These are phyloP conservation scores for Nomada hirtipes DNA, from an alignment of 2,888 invertebrate species.

Conservation along the genomic window DNA sequence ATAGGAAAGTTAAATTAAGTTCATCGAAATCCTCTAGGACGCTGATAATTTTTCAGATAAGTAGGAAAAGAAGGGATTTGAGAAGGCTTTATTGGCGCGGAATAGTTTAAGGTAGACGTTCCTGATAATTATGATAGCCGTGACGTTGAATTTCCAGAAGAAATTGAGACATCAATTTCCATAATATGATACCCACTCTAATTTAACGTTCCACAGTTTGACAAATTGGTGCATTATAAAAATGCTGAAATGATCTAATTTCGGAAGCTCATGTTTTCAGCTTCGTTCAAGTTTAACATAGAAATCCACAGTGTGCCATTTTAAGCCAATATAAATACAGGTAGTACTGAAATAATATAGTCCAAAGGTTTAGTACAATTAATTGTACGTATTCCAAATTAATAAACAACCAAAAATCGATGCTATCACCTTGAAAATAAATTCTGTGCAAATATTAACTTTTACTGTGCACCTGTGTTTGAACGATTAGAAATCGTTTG, in stretches of 20 bases:
- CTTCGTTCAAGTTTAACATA: no score
- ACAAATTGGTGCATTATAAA: background rate
- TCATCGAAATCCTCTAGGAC: constrained; percentile 39
- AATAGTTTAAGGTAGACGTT: constrained; percentile 35
- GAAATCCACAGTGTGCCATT: no score
- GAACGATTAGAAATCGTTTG: no score
- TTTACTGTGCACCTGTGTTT: no score
- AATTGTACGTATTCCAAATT: no score
- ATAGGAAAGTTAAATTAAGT: constrained; percentile 15
- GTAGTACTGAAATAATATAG: no score
- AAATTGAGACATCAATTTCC: constrained; percentile 41
- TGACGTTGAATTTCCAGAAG: constrained; percentile 32
- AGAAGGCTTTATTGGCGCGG: constrained; percentile 28
- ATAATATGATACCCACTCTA: constrained; percentile 14
- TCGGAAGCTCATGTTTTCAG: background rate
- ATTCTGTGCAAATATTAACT: no score
- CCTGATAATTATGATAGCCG: background rate
- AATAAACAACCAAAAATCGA: no score
- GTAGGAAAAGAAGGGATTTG: background rate
- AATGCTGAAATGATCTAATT: background rate
- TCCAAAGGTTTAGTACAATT: no score
- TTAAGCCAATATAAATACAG: no score
- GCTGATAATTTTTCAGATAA: constrained; percentile 24
- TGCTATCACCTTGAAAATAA: no score
- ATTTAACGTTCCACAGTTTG: constrained; percentile 2